Conservation (phyloP, 2,888 invertebrate species). For the Cacoxenus indagator region DNA sequence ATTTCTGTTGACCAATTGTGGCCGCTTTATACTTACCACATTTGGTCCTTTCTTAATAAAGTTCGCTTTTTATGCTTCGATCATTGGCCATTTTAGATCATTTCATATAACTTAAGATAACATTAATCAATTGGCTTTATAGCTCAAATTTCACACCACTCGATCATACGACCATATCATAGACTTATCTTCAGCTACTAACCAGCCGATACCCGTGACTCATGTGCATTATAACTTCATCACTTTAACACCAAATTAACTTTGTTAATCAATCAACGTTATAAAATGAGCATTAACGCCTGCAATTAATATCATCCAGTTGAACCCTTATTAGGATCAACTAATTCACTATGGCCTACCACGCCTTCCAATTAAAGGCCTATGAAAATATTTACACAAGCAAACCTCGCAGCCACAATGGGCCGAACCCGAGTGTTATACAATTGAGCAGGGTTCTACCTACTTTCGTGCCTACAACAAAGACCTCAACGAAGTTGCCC, state of each 20-base stretch:
- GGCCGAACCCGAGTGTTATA: slow-evolving; percentile 33
- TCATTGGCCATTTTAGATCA: too few species aligned
- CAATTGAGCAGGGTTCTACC: slow-evolving; percentile 41
- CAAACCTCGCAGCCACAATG: slow-evolving; percentile 45
- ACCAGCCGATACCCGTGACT: not conserved
- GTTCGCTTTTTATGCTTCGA: too few species aligned
- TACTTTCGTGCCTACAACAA: slow-evolving; percentile 50
- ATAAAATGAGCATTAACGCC: not conserved
- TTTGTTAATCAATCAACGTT: not conserved
- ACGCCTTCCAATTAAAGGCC: slow-evolving; percentile 5
- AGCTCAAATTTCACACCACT: too few species aligned
- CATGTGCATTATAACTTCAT: not conserved
- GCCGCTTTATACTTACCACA: too few species aligned
- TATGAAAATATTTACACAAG: slow-evolving; percentile 22
- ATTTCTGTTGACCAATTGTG: too few species aligned
- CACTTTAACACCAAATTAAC: not conserved
- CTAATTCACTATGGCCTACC: not conserved
- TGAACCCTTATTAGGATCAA: not conserved
- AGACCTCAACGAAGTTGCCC: slow-evolving; percentile 32
- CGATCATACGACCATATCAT: not conserved
- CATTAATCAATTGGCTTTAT: not conserved
- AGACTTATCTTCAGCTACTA: not conserved
- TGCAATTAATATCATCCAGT: not conserved
- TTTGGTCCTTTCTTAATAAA: too few species aligned
- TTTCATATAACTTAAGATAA: too few species aligned